Evolutionary conservation across 2,888 invertebrate species (phyloP).

Genomic region (Dicycla oo): DNA sequence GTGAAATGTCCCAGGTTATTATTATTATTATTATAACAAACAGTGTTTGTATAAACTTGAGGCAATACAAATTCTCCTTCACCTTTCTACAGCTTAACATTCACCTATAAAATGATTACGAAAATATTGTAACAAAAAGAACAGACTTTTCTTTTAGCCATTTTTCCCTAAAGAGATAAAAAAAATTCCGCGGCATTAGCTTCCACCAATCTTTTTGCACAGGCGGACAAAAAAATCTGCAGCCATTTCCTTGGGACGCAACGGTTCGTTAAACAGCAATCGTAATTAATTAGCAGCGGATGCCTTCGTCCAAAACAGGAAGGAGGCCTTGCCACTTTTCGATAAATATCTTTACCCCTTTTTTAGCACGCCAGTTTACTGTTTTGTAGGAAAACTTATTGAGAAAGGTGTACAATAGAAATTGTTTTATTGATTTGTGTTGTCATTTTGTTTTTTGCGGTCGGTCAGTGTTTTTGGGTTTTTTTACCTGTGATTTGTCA

Average conservation of each 20-base stretch:
- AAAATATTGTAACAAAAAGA: slow-evolving; percentile 36
- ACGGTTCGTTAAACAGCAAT: slow-evolving; percentile 77
- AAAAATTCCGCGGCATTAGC: slow-evolving; percentile 49
- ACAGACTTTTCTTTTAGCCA: slow-evolving; percentile 14
- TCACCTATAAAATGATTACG: slow-evolving; percentile 37
- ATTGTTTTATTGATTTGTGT: not conserved
- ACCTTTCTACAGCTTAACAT: slow-evolving; percentile 22
- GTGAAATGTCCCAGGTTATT: too few species aligned
- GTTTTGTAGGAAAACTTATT: not conserved
- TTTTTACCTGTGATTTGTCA: not conserved
- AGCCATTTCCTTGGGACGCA: slow-evolving; percentile 65
- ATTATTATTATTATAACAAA: not conserved
- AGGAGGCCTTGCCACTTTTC: slow-evolving; percentile 64
- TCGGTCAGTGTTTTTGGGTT: too few species aligned
- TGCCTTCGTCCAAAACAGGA: slow-evolving; percentile 61
- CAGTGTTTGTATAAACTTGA: not conserved
- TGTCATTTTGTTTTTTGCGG: not conserved
- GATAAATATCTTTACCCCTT: slow-evolving; percentile 66
- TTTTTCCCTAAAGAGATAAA: slow-evolving; percentile 43
- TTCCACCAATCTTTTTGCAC: slow-evolving; percentile 39
- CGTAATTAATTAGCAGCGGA: slow-evolving; percentile 77
- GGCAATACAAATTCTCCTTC: slow-evolving; percentile 9
- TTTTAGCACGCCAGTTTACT: slow-evolving; percentile 24
- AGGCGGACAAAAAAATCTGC: slow-evolving; percentile 66
- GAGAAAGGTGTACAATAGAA: not conserved